Evolutionary conservation across 2,113 vertebrate genomes (phyloP).

Genomic region (Pao palembangensis): DNA sequence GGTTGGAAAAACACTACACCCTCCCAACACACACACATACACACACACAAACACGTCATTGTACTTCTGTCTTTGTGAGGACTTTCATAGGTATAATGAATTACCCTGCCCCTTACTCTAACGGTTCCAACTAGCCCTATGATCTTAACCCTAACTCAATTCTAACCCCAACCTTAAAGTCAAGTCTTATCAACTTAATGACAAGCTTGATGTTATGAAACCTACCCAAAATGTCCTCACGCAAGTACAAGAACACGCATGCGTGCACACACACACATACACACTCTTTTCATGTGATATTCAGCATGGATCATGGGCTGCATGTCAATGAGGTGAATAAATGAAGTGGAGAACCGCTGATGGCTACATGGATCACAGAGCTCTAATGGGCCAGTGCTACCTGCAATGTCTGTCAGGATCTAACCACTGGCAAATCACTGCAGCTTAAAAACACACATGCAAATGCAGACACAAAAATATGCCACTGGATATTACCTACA

Average conservation of each 20-base stretch:
- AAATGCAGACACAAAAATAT: neutral
- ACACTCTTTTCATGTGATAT: constrained; percentile 54
- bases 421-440: constrained; percentile 22
- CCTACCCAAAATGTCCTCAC: too few relatives aligned
- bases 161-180: too few relatives aligned
- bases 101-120: too few relatives aligned
- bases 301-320: constrained; percentile 52
- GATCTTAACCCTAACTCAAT: too few relatives aligned
- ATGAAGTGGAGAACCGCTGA: constrained; percentile 55
- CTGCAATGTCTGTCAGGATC: constrained; percentile 22
- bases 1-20: constrained; percentile 44
- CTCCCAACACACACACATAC: neutral
- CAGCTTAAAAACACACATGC: neutral
- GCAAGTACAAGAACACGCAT: too few relatives aligned
- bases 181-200: too few relatives aligned
- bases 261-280: neutral
- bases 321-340: constrained; percentile 65
- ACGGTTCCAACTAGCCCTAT: too few relatives aligned
- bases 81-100: too few relatives aligned
- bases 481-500: neutral
- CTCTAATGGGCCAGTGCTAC: constrained; percentile 21
- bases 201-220: too few relatives aligned
- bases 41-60: too few relatives aligned
- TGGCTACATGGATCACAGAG: constrained; percentile 56
- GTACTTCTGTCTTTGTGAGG: too few relatives aligned